phyloP scores from a whole-genome alignment of 92 coral and sea anemone genomes.

The Galaxea fascicularis region DNA sequence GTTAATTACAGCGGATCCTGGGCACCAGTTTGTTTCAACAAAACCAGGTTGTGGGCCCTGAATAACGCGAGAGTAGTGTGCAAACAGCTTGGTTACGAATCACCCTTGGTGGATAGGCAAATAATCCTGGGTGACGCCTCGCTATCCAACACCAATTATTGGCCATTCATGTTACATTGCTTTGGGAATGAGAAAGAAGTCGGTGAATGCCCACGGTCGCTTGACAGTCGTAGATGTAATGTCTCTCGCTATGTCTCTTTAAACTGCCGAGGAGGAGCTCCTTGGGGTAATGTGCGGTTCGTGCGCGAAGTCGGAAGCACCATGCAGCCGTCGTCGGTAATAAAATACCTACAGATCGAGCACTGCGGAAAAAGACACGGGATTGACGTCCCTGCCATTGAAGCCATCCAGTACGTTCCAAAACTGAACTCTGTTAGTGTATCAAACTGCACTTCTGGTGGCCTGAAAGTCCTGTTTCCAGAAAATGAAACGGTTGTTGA shows the following conservation, averaged over 20 bases:
- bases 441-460: slow-evolving; percentile 35
- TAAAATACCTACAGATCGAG: slow-evolving; percentile 33
- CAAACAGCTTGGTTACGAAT: slow-evolving; percentile 1
- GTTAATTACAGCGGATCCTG: not conserved
- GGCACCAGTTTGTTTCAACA: slow-evolving; percentile 13
- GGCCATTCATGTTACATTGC: slow-evolving; percentile 5
- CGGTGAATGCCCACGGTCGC: not conserved
- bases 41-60: not conserved
- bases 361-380: slow-evolving; percentile 31
- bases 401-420: slow-evolving; percentile 36
- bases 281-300: slow-evolving; percentile 46
- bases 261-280: slow-evolving; percentile 4
- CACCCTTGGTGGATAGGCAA: not conserved
- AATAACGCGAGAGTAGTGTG: not conserved
- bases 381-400: slow-evolving; percentile 12
- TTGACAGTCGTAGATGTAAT: not conserved
- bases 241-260: not conserved
- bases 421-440: slow-evolving; percentile 7
- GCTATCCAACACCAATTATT: not conserved
- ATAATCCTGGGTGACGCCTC: not conserved
- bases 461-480: slow-evolving; percentile 22
- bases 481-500: not conserved
- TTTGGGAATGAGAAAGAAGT: slow-evolving; percentile 16
- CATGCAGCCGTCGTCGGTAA: not conserved
- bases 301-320: not conserved